These are phyloP conservation scores for Excalfactoria chinensis DNA, from an alignment of 2,113 vertebrate genomes.

Conservation along the genomic window DNA sequence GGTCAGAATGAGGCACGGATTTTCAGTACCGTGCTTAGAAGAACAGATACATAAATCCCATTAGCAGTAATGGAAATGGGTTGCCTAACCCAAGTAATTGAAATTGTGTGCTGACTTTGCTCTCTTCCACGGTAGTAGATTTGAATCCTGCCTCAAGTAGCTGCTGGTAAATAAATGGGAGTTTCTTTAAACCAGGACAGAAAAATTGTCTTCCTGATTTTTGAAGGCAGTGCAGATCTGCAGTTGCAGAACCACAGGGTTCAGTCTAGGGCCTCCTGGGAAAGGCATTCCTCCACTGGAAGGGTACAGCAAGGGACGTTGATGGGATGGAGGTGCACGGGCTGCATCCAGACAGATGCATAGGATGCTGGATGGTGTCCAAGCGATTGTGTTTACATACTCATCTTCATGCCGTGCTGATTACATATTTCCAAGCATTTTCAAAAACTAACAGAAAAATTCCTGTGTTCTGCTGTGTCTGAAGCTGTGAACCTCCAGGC, in stretches of 20 bases:
- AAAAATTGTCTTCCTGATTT: neutral
- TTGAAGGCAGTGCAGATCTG: neutral
- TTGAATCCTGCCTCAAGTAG: neutral
- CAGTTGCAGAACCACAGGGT: neutral
- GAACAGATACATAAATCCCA: neutral
- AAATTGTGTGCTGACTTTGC: slow-evolving; percentile 19
- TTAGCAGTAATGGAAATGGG: slow-evolving; percentile 21
- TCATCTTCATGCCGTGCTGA: neutral
- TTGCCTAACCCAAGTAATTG: slow-evolving; percentile 20
- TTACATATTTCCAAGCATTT: fast-evolving
- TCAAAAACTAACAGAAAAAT: neutral
- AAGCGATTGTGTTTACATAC: neutral
- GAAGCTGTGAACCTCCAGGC: neutral
- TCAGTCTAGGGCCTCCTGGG: neutral
- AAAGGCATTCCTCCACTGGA: neutral
- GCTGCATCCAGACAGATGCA: neutral
- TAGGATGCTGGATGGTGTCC: neutral
- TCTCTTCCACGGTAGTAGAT: neutral
- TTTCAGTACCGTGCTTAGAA: neutral
- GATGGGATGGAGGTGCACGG: neutral
- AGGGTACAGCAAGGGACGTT: neutral
- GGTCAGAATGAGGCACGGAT: neutral
- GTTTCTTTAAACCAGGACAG: neutral
- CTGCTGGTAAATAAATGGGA: neutral
- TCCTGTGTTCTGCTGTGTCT: neutral